Conservation (phyloP, 2,888 invertebrate species). For the Dioctria linearis region DNA sequence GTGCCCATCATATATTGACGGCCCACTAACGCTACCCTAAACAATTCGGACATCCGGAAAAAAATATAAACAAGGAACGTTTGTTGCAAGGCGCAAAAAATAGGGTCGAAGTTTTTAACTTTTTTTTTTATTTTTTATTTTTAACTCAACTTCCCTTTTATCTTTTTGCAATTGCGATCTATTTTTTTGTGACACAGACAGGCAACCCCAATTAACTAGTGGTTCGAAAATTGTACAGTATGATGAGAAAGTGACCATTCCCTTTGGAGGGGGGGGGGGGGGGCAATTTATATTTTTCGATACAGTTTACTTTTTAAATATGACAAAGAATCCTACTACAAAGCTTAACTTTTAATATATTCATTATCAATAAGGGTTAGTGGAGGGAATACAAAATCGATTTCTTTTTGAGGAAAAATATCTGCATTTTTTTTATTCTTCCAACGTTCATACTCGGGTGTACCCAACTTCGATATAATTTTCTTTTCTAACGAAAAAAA, state of each 20-base stretch:
- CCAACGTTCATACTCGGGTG: too few relatives aligned
- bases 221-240: neutral
- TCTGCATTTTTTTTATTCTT: too few relatives aligned
- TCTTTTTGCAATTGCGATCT: neutral
- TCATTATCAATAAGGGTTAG: too few relatives aligned
- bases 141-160: conserved; percentile 41
- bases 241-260: neutral
- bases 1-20: neutral
- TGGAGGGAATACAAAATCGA: too few relatives aligned
- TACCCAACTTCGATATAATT: too few relatives aligned
- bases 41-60: conserved; percentile 41
- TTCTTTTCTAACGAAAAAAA: neutral
- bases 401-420: too few relatives aligned
- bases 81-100: neutral
- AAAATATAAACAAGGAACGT: neutral
- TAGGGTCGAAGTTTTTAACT: conserved; percentile 36
- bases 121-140: conserved; percentile 18
- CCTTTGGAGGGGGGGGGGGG: neutral
- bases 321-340: too few relatives aligned
- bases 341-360: too few relatives aligned
- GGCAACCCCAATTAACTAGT: neutral
- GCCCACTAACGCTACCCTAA: conserved; percentile 8
- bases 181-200: neutral
- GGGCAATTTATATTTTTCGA: neutral
- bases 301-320: too few relatives aligned